phyloP scores from a whole-genome alignment of 2,113 vertebrate genomes.

The Tupaia tana region DNA sequence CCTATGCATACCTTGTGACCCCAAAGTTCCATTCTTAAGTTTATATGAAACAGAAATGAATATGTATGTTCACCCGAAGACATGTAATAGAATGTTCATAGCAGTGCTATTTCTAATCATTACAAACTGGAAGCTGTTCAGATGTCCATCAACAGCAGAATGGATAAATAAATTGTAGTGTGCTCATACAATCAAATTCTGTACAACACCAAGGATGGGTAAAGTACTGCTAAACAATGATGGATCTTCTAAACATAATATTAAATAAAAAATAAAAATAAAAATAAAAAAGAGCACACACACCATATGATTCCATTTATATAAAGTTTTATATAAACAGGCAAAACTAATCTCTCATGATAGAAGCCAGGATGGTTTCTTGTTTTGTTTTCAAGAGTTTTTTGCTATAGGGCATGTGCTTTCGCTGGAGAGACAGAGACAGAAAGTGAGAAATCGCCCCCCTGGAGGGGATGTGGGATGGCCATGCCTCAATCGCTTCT shows the following conservation, averaged over 20 bases:
- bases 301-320: not conserved
- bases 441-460: too few relatives aligned
- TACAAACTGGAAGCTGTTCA: not conserved
- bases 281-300: not conserved
- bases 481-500: too few relatives aligned
- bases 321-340: not conserved
- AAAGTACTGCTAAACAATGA: not conserved
- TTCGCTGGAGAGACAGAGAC: too few relatives aligned
- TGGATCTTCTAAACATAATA: constrained; percentile 11
- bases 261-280: constrained; percentile 34
- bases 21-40: not conserved
- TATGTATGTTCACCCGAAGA: not conserved
- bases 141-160: not conserved
- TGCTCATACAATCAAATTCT: not conserved
- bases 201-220: not conserved
- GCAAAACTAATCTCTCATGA: constrained; percentile 41
- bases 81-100: not conserved
- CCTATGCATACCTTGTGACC: not conserved
- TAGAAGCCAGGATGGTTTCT: not conserved
- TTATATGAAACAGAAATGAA: not conserved
- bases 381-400: too few relatives aligned
- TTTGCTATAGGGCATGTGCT: too few relatives aligned
- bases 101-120: not conserved
- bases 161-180: constrained; percentile 7
- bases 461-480: too few relatives aligned